These are phyloP conservation scores for Proisotoma minuta DNA, from an alignment of 2,888 invertebrate species.

Conservation along the genomic window DNA sequence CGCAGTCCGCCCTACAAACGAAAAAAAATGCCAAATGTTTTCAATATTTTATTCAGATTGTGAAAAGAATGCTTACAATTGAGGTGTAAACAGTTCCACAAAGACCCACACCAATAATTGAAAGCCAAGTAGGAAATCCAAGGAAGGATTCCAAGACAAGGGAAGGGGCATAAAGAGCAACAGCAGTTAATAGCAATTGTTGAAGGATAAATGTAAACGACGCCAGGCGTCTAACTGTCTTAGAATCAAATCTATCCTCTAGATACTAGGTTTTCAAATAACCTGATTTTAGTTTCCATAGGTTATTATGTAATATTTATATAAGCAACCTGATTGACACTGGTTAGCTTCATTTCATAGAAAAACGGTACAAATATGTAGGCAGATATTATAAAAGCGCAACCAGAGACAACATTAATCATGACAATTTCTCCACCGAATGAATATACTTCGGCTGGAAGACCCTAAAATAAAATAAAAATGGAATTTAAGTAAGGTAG, in stretches of 20 bases:
- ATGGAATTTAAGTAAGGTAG: too few species aligned
- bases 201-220: slow-evolving; percentile 24
- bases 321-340: slow-evolving; percentile 43
- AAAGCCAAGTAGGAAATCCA: slow-evolving; percentile 17
- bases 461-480: slow-evolving; percentile 21
- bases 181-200: neutral
- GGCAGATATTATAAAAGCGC: slow-evolving; percentile 33
- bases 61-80: neutral
- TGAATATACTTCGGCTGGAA: slow-evolving; percentile 39
- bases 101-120: neutral
- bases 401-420: slow-evolving; percentile 34
- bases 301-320: too few species aligned
- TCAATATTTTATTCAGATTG: neutral
- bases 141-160: slow-evolving; percentile 31
- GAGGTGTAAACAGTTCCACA: slow-evolving; percentile 11
- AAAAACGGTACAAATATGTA: slow-evolving; percentile 39
- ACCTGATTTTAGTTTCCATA: too few species aligned
- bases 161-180: slow-evolving; percentile 22
- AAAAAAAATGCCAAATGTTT: too few species aligned
- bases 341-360: slow-evolving; percentile 40
- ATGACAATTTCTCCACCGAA: slow-evolving; percentile 40
- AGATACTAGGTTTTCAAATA: too few species aligned
- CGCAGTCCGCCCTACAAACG: slow-evolving; percentile 41
- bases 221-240: slow-evolving; percentile 8
- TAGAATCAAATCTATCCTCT: slow-evolving; percentile 21